These are phyloP conservation scores for Gibbula magus DNA, from an alignment of 2,888 invertebrate genomes.

Conservation along the genomic window DNA sequence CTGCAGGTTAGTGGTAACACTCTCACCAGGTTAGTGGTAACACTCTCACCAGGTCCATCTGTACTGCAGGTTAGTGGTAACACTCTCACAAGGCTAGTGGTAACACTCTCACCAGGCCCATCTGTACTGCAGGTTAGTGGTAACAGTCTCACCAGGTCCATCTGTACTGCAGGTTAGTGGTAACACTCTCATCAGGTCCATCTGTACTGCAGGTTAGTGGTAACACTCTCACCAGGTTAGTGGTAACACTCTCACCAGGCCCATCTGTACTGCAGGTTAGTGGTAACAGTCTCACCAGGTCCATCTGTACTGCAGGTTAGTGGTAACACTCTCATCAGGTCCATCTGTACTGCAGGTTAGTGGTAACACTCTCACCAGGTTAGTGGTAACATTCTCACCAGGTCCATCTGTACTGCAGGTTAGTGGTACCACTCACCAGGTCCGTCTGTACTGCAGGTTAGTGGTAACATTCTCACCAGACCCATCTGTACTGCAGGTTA, in stretches of 20 bases:
- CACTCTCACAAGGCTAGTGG: too few species aligned
- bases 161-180: background rate
- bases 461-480: background rate
- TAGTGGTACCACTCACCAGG: too few species aligned
- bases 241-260: background rate
- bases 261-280: too few species aligned
- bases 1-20: background rate
- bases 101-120: slow-evolving; percentile 60
- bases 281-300: background rate
- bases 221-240: background rate
- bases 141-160: background rate
- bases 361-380: background rate
- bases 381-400: background rate
- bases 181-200: background rate
- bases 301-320: too few species aligned
- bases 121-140: slow-evolving; percentile 58
- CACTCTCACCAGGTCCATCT: slow-evolving; percentile 61
- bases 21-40: background rate
- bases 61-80: slow-evolving; percentile 57
- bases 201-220: background rate
- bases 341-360: background rate
- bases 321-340: background rate
- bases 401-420: background rate
- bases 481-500: background rate
- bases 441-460: too few species aligned